A percentile compares a stretch with the other conserved stretches of the same genome.
Evolutionary conservation across 92 coral and sea anemone species (phyloP).

Genomic region (Virgularia gustaviana): DNA sequence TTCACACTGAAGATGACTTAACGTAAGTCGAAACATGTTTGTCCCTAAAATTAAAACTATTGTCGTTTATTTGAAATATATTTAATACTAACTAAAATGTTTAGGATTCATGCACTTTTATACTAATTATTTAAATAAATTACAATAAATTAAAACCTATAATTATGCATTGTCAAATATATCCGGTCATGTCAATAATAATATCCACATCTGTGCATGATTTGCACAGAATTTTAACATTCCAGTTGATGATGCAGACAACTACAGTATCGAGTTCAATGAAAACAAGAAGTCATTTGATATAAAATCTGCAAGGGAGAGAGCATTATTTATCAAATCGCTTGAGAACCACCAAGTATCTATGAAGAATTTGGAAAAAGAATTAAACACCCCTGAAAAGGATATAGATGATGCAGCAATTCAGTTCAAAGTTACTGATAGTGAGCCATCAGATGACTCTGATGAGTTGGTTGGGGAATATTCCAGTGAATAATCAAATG

Average conservation of each 20-base stretch:
- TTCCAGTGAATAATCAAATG: too few relatives aligned
- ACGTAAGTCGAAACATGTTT: too few relatives aligned
- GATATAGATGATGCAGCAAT: neutral
- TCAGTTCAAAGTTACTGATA: neutral
- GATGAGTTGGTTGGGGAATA: neutral
- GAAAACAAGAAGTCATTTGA: conserved; percentile 2
- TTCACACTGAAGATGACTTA: too few relatives aligned
- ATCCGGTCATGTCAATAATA: too few relatives aligned
- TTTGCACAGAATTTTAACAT: conserved; percentile 1
- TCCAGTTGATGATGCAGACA: neutral
- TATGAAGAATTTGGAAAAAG: conserved; percentile 10
- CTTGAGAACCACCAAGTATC: neutral
- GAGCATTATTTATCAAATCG: conserved; percentile 5
- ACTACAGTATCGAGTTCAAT: neutral
- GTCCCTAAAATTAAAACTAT: too few relatives aligned
- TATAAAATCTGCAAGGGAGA: conserved; percentile 2
- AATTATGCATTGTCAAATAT: too few relatives aligned
- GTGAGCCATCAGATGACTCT: neutral
- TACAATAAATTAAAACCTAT: too few relatives aligned
- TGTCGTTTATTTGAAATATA: too few relatives aligned
- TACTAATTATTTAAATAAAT: too few relatives aligned
- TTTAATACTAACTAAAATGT: too few relatives aligned
- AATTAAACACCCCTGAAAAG: neutral
- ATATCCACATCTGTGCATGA: too few relatives aligned
- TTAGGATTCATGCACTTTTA: too few relatives aligned